Evolutionary conservation across 2,113 vertebrate genomes (phyloP).

Genomic region (Struthidea cinerea): DNA sequence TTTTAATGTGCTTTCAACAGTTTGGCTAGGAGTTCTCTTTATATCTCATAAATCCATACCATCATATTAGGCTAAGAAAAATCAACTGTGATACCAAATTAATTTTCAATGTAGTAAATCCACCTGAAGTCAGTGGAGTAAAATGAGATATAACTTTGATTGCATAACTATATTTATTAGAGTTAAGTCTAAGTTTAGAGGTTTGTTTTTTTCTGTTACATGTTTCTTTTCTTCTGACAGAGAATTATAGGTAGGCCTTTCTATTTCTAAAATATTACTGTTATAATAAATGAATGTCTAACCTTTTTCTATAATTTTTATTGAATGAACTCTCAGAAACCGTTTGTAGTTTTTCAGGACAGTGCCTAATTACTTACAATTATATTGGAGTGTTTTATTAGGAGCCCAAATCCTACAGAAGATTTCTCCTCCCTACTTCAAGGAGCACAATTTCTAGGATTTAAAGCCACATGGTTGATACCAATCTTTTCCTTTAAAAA

Average conservation of each 20-base stretch:
- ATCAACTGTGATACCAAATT: not conserved
- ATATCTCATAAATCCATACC: not conserved
- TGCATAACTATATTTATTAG: not conserved
- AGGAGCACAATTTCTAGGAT: not conserved
- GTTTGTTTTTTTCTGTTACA: not conserved
- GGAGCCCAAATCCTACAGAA: not conserved
- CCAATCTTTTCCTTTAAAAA: not conserved
- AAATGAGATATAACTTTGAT: not conserved
- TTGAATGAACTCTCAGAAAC: not conserved
- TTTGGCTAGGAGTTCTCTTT: not conserved
- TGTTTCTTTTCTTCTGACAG: not conserved
- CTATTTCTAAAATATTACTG: not conserved
- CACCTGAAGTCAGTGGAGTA: not conserved
- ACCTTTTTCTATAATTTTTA: not conserved
- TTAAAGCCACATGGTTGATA: not conserved
- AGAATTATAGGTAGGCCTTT: not conserved
- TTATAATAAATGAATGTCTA: not conserved
- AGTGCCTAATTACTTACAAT: not conserved
- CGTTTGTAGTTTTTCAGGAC: rapidly evolving
- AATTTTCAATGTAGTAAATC: not conserved
- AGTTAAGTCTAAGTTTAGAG: not conserved
- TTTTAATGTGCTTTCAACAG: not conserved
- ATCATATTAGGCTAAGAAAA: not conserved
- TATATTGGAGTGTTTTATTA: not conserved
- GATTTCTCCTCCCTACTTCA: not conserved